A percentile compares a stretch with the other conserved stretches of the same genome.
These are phyloP conservation scores for Gadus chalcogrammus DNA, from an alignment of 2,113 vertebrate genomes.

Conservation along the genomic window DNA sequence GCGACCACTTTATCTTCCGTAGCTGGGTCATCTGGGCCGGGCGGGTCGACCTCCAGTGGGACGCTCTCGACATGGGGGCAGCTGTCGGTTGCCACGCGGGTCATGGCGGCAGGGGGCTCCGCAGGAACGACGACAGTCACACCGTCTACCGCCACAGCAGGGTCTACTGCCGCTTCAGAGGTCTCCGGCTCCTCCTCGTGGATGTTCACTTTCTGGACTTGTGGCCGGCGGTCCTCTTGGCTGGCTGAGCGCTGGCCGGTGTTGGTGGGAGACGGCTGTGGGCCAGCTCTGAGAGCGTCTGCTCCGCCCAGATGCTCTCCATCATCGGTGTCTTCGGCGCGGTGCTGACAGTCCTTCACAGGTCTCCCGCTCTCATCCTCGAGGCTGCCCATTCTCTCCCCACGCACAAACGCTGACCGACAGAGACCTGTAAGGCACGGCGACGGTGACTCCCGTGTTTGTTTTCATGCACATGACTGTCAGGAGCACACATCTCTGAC, in stretches of 20 bases:
- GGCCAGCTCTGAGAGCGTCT: slow-evolving; percentile 2
- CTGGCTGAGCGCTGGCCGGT: slow-evolving; percentile 37
- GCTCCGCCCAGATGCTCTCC: slow-evolving; percentile 34
- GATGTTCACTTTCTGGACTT: slow-evolving; percentile 10
- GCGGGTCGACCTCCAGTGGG: not conserved
- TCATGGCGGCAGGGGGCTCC: slow-evolving; percentile 6
- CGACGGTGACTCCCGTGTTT: not conserved
- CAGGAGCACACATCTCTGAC: too few relatives aligned
- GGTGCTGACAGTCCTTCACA: slow-evolving; percentile 34
- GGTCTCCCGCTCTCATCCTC: slow-evolving; percentile 54
- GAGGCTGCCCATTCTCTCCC: slow-evolving; percentile 61
- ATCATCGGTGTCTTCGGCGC: slow-evolving; percentile 47
- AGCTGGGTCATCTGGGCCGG: too few relatives aligned
- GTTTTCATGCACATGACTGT: too few relatives aligned
- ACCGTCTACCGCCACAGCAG: slow-evolving; percentile 29
- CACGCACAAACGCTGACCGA: slow-evolving; percentile 23
- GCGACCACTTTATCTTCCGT: too few relatives aligned
- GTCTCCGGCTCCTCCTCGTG: not conserved
- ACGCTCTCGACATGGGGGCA: not conserved
- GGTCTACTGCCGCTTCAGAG: not conserved
- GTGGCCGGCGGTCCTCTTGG: slow-evolving; percentile 23
- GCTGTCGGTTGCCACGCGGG: slow-evolving; percentile 10
- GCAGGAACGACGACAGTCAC: slow-evolving; percentile 21
- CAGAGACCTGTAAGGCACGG: slow-evolving; percentile 49
- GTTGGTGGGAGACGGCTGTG: slow-evolving; percentile 26